phyloP scores from a whole-genome alignment of 2,113 vertebrate species.

The Salminus brasiliensis region DNA sequence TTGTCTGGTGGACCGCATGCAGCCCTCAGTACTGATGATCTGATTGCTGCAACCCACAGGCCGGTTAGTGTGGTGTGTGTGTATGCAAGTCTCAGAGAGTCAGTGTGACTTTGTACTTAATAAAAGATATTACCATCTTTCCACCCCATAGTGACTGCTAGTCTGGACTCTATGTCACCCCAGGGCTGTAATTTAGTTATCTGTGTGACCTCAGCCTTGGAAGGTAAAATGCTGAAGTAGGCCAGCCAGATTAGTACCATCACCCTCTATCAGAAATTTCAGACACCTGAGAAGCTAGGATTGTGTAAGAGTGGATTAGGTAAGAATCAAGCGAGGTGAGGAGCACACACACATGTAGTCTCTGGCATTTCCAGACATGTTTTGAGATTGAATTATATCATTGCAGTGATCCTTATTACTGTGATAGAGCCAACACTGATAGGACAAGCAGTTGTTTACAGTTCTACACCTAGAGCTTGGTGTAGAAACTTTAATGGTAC shows the following conservation, averaged over 20 bases:
- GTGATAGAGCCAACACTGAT: background rate
- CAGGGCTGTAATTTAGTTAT: background rate
- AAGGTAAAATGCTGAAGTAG: background rate
- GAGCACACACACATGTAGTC: background rate
- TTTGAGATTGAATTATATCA: background rate
- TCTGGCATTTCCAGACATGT: background rate
- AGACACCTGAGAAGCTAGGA: background rate
- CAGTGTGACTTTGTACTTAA: background rate
- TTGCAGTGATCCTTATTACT: background rate
- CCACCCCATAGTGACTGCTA: background rate
- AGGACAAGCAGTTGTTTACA: too few relatives aligned
- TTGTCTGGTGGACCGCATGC: constrained; percentile 44
- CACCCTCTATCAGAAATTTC: background rate
- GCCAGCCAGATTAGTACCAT: background rate
- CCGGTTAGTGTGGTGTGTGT: constrained; percentile 9
- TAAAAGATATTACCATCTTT: background rate
- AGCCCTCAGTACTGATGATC: constrained; percentile 22
- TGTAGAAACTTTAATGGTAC: too few relatives aligned
- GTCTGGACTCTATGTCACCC: background rate
- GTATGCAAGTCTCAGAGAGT: background rate
- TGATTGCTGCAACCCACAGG: constrained; percentile 8
- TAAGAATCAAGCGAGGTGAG: constrained; percentile 1
- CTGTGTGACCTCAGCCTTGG: background rate
- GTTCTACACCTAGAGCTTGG: too few relatives aligned
- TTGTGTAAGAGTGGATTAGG: too few relatives aligned